Base-by-base conservation (phyloP, 1,140 invertebrate genomes). In the Scaptomyza montana region DNA sequence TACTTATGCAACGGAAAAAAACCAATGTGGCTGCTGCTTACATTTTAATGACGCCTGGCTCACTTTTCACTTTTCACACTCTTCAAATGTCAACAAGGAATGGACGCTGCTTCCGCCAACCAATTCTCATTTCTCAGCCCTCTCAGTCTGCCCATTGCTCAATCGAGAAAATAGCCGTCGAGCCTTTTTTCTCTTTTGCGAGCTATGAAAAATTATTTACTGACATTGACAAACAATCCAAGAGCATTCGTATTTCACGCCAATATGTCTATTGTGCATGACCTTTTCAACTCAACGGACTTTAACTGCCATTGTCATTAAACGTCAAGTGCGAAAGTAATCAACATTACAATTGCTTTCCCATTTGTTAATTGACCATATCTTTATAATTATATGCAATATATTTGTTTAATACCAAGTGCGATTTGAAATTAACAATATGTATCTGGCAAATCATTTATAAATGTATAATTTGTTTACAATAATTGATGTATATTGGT, bases 181-280 rank as follows among this genome's bases (percentile, higher is more conserved):
- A 25, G 21, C 21, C 21, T 36, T 13, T 46, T 5, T 28, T 3
- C 41, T 43, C 21, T 13, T 9, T n/a, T 45, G 10, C 30, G 19
- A 47, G 50, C 66, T 16, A 41, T 69, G 66, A 69, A 55, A 70
- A 55, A 63, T 70, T 55, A 56, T 70, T 43, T 49, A 49, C 67
- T 70, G 67, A 70, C 67, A 63, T 70, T 70, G 67, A 70, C 60
- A 51, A 70, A 70, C 51, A 70, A 63, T 36, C 66, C 41, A 8
- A n/a, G 30, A n/a, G 39, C 7, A 33, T 33, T 33, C 21, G 21
- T 2, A 25, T 25, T 25, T 25, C 21, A 25, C 21, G 21, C 12
- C 67, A 59, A 12, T 39, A 53, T 47, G 65, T 39, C 56, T 60
- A 60, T 60, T 67, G 46, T 50, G 21, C 21, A 46, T 50, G 64